phyloP scores from a whole-genome alignment of 2,113 vertebrate species.

The Nipponia nippon region DNA sequence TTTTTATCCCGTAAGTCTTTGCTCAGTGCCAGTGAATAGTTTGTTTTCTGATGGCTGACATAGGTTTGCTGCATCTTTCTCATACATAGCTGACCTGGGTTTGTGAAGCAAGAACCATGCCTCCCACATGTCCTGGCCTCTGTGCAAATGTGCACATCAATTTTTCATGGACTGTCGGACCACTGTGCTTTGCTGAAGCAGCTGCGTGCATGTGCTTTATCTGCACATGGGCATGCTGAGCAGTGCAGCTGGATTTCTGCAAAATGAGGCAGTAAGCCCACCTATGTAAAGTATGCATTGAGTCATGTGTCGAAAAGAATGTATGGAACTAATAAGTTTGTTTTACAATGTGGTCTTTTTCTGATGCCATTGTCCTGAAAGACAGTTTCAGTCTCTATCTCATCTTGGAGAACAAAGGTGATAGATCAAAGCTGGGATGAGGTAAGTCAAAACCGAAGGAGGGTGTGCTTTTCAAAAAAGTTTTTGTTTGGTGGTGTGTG shows the following conservation, averaged over 20 bases:
- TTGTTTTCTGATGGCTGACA: neutral
- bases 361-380: neutral
- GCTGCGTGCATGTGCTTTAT: neutral
- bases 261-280: neutral
- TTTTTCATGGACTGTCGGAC: neutral
- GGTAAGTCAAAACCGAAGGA: neutral
- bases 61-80: neutral
- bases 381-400: neutral
- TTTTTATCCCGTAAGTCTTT: neutral
- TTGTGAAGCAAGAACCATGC: neutral
- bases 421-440: conserved; percentile 26
- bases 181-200: neutral
- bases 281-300: neutral
- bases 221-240: neutral
- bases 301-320: neutral
- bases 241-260: neutral
- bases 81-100: neutral
- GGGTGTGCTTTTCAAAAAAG: neutral
- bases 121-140: neutral
- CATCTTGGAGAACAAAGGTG: conserved; percentile 34
- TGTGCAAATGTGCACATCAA: neutral
- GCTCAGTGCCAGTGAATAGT: neutral
- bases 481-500: neutral
- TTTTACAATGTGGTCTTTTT: neutral
- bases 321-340: neutral